These are phyloP conservation scores for Lasioglossum malachurum DNA, from an alignment of 2,888 invertebrate genomes.

Conservation along the genomic window DNA sequence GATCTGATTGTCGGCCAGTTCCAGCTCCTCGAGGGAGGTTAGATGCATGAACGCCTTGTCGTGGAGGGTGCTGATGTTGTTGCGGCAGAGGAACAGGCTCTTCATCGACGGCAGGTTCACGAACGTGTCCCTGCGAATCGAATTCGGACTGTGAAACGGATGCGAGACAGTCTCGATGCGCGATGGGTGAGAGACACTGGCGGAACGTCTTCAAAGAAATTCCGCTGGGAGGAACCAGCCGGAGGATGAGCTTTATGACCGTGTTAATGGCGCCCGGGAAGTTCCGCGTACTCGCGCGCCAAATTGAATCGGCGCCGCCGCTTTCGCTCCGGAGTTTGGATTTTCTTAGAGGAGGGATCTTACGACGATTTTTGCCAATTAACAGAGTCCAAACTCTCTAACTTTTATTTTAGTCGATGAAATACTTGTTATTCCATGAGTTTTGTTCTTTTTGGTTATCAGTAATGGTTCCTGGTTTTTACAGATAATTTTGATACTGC, in stretches of 20 bases:
- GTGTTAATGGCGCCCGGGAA: conserved; percentile 49
- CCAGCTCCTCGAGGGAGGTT: conserved; percentile 91
- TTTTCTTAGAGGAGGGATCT: neutral
- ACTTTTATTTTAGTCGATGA: too few relatives aligned
- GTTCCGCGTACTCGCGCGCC: conserved; percentile 29
- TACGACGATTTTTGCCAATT: neutral
- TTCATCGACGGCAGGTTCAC: conserved; percentile 90
- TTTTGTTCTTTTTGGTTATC: too few relatives aligned
- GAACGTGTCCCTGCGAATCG: conserved; percentile 87
- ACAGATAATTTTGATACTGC: neutral
- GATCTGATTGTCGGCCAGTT: conserved; percentile 92
- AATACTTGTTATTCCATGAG: too few relatives aligned
- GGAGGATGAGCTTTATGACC: conserved; percentile 42
- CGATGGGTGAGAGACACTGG: conserved; percentile 31
- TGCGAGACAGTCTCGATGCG: neutral
- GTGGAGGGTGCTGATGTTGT: conserved; percentile 93
- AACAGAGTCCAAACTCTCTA: neutral
- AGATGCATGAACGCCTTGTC: conserved; percentile 93
- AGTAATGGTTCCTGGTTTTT: too few relatives aligned
- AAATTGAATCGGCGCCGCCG: conserved; percentile 41
- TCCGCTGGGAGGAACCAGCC: neutral
- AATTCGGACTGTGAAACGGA: neutral
- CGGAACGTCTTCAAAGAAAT: conserved; percentile 29
- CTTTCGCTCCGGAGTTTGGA: conserved; percentile 19
- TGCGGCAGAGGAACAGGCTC: conserved; percentile 93